phyloP scores from a whole-genome alignment of 2,113 vertebrate genomes.

The Parus major region DNA sequence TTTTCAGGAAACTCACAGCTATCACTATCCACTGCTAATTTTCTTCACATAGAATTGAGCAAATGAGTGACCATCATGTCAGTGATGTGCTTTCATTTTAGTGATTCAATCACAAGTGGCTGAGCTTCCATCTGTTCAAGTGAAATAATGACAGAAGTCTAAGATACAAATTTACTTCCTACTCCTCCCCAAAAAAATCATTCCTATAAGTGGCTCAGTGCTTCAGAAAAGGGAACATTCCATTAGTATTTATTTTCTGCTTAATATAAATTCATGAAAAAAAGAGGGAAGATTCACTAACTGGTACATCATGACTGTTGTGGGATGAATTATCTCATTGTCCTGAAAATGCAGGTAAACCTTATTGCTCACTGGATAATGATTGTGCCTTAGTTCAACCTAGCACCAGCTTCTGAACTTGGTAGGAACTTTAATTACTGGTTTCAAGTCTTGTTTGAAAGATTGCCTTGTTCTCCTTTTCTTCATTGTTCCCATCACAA shows the following conservation, averaged over 20 bases:
- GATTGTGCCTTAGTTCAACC: background rate
- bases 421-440: background rate
- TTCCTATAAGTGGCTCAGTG: background rate
- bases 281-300: background rate
- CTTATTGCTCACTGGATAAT: background rate
- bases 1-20: background rate
- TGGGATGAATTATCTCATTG: background rate
- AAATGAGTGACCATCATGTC: background rate
- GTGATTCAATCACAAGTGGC: slow-evolving; percentile 9
- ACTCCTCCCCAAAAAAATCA: background rate
- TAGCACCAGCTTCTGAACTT: background rate
- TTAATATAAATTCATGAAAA: background rate
- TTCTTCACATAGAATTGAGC: background rate
- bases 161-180: background rate
- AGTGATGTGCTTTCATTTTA: background rate
- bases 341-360: background rate
- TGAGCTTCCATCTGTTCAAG: slow-evolving; percentile 30
- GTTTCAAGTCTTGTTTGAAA: background rate
- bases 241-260: slow-evolving; percentile 9
- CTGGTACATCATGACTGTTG: background rate
- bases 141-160: background rate
- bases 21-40: background rate
- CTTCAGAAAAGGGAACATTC: background rate
- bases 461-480: background rate
- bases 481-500: background rate